phyloP scores from a whole-genome alignment of 2,113 vertebrate genomes.

The Dolichotis patagonum region DNA sequence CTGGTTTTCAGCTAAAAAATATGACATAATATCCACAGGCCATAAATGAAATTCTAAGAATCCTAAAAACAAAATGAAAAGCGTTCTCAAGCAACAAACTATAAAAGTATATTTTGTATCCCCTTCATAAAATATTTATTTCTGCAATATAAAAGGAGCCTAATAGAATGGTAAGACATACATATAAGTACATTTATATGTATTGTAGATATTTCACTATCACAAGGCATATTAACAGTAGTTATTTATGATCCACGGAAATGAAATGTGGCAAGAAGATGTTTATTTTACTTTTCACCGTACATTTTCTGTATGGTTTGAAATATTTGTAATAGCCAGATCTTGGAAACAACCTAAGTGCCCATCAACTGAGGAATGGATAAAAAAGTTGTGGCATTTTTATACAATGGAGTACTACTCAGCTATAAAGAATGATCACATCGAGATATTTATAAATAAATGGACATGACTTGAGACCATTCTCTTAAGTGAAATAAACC shows the following conservation, averaged over 20 bases:
- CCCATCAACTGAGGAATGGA: no score
- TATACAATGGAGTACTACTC: no score
- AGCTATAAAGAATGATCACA: no score
- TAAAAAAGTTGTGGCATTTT: no score
- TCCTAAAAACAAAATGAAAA: slow-evolving; percentile 35
- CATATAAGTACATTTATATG: background rate
- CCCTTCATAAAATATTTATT: background rate
- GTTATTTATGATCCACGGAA: background rate
- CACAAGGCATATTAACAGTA: background rate
- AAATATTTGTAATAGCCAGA: slow-evolving; percentile 42
- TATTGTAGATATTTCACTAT: background rate
- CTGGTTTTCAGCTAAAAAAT: background rate
- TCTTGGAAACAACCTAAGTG: no score
- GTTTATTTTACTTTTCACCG: background rate
- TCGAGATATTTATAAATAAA: no score
- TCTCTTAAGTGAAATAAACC: no score
- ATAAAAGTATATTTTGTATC: background rate
- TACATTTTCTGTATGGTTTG: background rate
- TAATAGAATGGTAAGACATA: background rate
- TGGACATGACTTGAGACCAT: no score
- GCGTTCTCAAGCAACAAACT: background rate
- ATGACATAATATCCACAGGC: background rate
- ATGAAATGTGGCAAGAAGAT: background rate
- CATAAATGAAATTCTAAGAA: slow-evolving; percentile 18
- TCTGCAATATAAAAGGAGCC: background rate